Evolutionary conservation across 2,888 invertebrate genomes (phyloP).

Genomic region (Cosmia trapezina): DNA sequence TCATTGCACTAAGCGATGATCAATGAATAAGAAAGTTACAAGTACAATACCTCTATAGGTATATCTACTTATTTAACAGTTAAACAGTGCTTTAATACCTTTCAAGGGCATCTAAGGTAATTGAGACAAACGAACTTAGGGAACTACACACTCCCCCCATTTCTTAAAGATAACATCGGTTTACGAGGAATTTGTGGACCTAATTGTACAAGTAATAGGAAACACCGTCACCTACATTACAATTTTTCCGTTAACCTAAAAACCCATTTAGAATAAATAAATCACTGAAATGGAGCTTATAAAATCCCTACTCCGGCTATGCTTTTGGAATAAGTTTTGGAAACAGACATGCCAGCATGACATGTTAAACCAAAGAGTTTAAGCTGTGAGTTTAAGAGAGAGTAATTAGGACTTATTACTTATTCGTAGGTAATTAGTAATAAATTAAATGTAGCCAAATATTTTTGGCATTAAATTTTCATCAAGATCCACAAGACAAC

Average conservation of each 20-base stretch:
- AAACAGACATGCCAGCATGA: conserved; percentile 29
- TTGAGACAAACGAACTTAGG: conserved; percentile 81
- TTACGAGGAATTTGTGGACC: conserved; percentile 62
- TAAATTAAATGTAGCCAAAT: not conserved
- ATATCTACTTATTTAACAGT: not conserved
- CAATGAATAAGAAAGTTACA: conserved; percentile 1
- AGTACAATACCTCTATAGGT: not conserved
- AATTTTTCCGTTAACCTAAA: conserved; percentile 32
- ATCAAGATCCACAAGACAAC: not conserved
- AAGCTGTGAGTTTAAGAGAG: too few species aligned
- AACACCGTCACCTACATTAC: conserved; percentile 52
- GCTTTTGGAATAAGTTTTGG: conserved; percentile 21
- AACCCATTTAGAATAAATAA: conserved; percentile 40
- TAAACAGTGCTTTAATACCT: conserved; percentile 70
- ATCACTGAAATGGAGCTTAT: conserved; percentile 1
- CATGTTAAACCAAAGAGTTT: not conserved
- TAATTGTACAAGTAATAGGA: conserved; percentile 14
- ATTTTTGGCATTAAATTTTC: conserved; percentile 19
- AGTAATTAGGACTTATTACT: too few species aligned
- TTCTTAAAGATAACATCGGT: conserved; percentile 68
- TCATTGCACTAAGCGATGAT: too few species aligned
- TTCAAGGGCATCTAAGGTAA: conserved; percentile 82
- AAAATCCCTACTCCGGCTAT: not conserved
- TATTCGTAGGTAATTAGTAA: too few species aligned
- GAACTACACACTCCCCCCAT: conserved; percentile 87